Conservation (phyloP, 2,113 vertebrate species). For the Shinisaurus crocodilurus region DNA sequence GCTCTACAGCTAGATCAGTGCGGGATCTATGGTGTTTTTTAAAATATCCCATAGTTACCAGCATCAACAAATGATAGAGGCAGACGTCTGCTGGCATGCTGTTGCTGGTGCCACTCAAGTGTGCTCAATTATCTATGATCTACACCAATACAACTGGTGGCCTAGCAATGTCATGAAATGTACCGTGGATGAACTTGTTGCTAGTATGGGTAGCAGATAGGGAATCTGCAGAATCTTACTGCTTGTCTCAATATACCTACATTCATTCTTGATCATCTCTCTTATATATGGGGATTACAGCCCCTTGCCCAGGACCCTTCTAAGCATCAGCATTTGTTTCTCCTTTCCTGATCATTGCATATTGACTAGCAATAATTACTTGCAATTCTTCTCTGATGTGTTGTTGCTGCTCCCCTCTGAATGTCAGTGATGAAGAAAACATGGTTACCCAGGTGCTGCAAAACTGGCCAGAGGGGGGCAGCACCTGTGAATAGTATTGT, state of each 20-base stretch:
- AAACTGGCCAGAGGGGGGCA: background rate
- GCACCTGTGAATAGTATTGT: background rate
- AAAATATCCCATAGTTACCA: background rate
- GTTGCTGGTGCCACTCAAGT: background rate
- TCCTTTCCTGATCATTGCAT: background rate
- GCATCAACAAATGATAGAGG: background rate
- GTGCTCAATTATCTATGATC: background rate
- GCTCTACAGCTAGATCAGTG: no score
- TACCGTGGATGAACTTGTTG: background rate
- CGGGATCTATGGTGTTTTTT: background rate
- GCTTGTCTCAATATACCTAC: background rate
- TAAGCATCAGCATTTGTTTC: background rate
- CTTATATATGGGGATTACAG: background rate
- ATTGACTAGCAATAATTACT: background rate
- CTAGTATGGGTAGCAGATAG: background rate
- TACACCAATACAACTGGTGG: background rate
- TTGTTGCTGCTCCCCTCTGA: background rate
- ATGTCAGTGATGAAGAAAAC: background rate
- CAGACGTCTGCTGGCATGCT: background rate
- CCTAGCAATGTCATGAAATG: background rate
- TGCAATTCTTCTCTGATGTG: background rate
- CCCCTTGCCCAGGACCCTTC: background rate
- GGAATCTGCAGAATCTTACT: background rate
- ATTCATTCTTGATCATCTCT: background rate
- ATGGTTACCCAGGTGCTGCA: background rate